These are phyloP conservation scores for Pantelozetes paolii DNA, from an alignment of 2,888 invertebrate species.

Conservation along the genomic window DNA sequence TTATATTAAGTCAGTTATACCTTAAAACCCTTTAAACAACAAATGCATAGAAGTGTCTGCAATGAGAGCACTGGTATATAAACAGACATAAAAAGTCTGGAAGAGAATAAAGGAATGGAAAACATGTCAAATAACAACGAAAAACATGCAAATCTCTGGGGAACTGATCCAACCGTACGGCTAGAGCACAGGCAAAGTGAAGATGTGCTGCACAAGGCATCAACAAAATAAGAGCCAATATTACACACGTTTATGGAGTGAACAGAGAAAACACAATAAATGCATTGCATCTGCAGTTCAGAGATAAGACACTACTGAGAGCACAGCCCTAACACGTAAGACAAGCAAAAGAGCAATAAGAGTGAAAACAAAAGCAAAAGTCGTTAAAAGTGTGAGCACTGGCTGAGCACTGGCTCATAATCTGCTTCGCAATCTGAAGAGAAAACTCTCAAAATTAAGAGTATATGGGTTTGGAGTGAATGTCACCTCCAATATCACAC, in stretches of 20 bases:
- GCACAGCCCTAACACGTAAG: conserved; percentile 12
- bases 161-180: background rate
- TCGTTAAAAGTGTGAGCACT: conserved; percentile 31
- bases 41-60: conserved; percentile 11
- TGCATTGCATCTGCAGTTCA: conserved; percentile 21
- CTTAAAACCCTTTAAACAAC: conserved; percentile 16
- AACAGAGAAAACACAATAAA: conserved; percentile 28
- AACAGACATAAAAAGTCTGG: conserved; percentile 15
- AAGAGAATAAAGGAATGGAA: conserved; percentile 21
- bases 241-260: conserved; percentile 28
- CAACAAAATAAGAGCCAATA: conserved; percentile 30
- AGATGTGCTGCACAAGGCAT: conserved; percentile 27
- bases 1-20: conserved; percentile 27
- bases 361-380: conserved; percentile 33
- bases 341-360: background rate
- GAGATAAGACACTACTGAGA: conserved; percentile 22
- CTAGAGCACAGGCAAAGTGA: background rate
- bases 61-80: background rate
- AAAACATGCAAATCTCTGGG: conserved; percentile 30
- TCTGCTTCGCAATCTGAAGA: background rate
- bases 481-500: conserved; percentile 28
- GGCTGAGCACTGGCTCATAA: conserved; percentile 19
- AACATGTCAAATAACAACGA: conserved; percentile 32
- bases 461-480: background rate
- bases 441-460: conserved; percentile 23